Evolutionary conservation across 2,888 invertebrate species (phyloP), one percentile per base, ranked within the genome.

Genomic region (Girardia tigrina): DNA sequence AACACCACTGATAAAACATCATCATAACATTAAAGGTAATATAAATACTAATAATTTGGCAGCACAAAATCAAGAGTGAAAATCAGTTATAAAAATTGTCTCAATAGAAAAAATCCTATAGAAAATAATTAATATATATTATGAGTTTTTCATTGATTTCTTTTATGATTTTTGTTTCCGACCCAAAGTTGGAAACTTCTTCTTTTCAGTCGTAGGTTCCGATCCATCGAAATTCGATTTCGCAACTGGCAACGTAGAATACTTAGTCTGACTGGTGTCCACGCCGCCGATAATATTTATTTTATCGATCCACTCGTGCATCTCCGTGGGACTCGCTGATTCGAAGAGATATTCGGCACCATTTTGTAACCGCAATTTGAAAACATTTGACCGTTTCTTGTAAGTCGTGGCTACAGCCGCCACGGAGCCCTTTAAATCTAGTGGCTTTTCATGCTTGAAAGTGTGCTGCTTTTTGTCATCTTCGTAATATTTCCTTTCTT

Each of bases 291-390:
- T 42, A 4, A 28, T 20, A 70, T 90, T 90, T 78, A 97, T 88
- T 79, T 89, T 88, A 76, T 88, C 87, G 80, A 95, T 90, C 78
- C 78, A 78, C n/a, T 42, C 14, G 26, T 69, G 29, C 73, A 72
- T 28, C 79, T 82, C 80, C 79, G 86, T 86, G 80, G 88, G 88
- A 87, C 95, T 94, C 86, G 92, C 92, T 82, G 93, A 92, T 87
- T 98, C 97, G 88, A 97, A 91, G 85, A 99, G 89, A 87, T 92
- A 95, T 87, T 97, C 95, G 74, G 91, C 94, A 82, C 97, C 98
- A 84, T 88, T 90, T 80, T 89, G 88, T 86, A 93, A 87, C 85
- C 91, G 92, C 82, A 94, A 88, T 86, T 95, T 89, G 88, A 98
- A 92, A 82, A 99, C 98, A 85, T 95, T 91, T 87, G 95, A 95